These are phyloP conservation scores for Dicerorhinus sumatrensis DNA, from an alignment of 2,113 vertebrate species.

Conservation along the genomic window DNA sequence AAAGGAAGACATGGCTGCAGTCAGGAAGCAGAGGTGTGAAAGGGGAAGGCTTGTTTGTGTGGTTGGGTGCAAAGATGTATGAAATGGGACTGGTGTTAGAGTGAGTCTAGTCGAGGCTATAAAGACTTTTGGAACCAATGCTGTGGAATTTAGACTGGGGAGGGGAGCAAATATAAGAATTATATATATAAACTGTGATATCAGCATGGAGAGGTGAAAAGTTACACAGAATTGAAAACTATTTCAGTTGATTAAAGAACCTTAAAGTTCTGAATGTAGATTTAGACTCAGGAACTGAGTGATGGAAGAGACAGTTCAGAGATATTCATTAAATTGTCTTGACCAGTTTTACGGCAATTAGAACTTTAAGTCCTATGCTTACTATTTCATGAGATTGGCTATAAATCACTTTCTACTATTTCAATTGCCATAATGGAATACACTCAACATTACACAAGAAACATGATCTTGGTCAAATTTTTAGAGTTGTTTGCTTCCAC, in stretches of 20 bases:
- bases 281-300: neutral
- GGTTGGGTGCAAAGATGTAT: neutral
- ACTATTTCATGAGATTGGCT: neutral
- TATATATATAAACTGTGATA: neutral
- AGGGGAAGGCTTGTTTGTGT: neutral
- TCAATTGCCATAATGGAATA: constrained; percentile 6
- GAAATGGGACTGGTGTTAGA: neutral
- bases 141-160: neutral
- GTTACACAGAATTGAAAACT: neutral
- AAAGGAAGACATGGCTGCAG: neutral
- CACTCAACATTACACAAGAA: neutral
- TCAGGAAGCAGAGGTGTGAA: neutral
- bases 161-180: neutral
- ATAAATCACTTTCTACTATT: neutral
- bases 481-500: neutral
- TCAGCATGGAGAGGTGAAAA: neutral
- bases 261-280: neutral
- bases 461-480: neutral
- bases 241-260: constrained; percentile 13
- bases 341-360: neutral
- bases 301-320: neutral
- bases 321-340: neutral
- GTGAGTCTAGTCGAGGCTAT: neutral
- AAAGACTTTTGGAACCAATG: neutral
- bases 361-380: neutral